Evolutionary conservation across 2,888 invertebrate species (phyloP).

Genomic region (Ormyrus rosae): DNA sequence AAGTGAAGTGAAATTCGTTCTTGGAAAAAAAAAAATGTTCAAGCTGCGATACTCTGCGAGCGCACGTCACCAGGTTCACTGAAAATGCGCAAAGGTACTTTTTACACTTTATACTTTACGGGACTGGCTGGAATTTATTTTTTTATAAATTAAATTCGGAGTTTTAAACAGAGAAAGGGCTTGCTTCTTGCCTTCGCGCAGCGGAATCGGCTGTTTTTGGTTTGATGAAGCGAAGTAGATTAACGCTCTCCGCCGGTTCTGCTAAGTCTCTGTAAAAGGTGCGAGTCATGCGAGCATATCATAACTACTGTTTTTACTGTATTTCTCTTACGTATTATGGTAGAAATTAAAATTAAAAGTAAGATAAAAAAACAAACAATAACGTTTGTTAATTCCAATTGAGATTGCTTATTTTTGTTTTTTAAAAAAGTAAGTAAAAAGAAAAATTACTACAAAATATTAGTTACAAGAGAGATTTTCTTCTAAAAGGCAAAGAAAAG

Average conservation of each 20-base stretch:
- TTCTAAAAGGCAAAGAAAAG: not conserved
- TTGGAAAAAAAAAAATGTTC: too few species aligned
- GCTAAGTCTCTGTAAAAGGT: slow-evolving; percentile 73
- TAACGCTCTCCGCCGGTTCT: slow-evolving; percentile 73
- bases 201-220: slow-evolving; percentile 69
- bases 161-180: slow-evolving; percentile 54
- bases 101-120: slow-evolving; percentile 14
- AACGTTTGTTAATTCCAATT: slow-evolving; percentile 37
- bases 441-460: slow-evolving; percentile 50
- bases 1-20: too few species aligned
- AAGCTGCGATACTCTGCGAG: not conserved
- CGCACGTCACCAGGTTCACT: slow-evolving; percentile 17
- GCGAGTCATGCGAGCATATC: slow-evolving; percentile 63
- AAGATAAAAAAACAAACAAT: slow-evolving; percentile 25
- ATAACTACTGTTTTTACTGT: slow-evolving; percentile 31
- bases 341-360: slow-evolving; percentile 3
- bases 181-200: slow-evolving; percentile 73
- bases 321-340: not conserved
- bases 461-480: slow-evolving; percentile 43
- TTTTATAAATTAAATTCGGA: slow-evolving; percentile 6
- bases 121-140: slow-evolving; percentile 1
- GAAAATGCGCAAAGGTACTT: slow-evolving; percentile 24
- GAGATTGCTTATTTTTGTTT: slow-evolving; percentile 29
- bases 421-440: slow-evolving; percentile 26
- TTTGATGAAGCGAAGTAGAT: slow-evolving; percentile 73